Evolutionary conservation across 2,888 invertebrate genomes (phyloP).

Genomic region (Nomada flava): DNA sequence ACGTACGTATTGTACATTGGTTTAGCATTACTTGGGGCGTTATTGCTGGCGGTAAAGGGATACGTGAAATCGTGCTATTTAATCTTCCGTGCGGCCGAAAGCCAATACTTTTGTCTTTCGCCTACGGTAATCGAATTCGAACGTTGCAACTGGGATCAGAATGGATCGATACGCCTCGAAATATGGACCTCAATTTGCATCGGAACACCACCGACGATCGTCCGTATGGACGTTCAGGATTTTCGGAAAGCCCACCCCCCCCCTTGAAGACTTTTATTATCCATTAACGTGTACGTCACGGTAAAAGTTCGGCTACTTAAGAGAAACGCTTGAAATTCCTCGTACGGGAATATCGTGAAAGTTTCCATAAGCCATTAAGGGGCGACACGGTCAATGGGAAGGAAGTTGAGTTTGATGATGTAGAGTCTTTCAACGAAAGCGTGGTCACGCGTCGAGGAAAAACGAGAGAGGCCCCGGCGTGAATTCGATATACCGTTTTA

Average conservation of each 20-base stretch:
- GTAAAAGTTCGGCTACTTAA: slow-evolving; percentile 40
- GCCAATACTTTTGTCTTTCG: slow-evolving; percentile 28
- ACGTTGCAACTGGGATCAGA: slow-evolving; percentile 7
- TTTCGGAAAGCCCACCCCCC: slow-evolving; percentile 15
- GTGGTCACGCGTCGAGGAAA: neutral
- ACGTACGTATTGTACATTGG: slow-evolving; percentile 27
- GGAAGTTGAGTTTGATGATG: slow-evolving; percentile 46
- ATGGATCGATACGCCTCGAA: slow-evolving; percentile 4
- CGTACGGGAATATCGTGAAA: slow-evolving; percentile 47
- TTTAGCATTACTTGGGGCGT: slow-evolving; percentile 31
- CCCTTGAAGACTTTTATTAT: slow-evolving; percentile 27
- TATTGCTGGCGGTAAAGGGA: slow-evolving; percentile 44
- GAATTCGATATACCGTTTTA: slow-evolving; percentile 44
- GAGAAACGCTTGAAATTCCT: slow-evolving; percentile 47
- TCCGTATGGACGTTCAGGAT: neutral
- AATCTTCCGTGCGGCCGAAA: slow-evolving; percentile 13
- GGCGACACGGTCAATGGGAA: slow-evolving; percentile 49
- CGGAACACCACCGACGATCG: neutral
- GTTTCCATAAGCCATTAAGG: slow-evolving; percentile 57
- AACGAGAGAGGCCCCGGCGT: slow-evolving; percentile 1
- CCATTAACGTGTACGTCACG: slow-evolving; percentile 39
- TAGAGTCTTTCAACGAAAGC: slow-evolving; percentile 23
- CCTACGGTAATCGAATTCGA: slow-evolving; percentile 4
- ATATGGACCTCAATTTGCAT: slow-evolving; percentile 20
- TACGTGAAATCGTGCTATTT: slow-evolving; percentile 34